These are phyloP conservation scores for Glareola pratincola DNA, from an alignment of 2,113 vertebrate genomes.

Conservation along the genomic window DNA sequence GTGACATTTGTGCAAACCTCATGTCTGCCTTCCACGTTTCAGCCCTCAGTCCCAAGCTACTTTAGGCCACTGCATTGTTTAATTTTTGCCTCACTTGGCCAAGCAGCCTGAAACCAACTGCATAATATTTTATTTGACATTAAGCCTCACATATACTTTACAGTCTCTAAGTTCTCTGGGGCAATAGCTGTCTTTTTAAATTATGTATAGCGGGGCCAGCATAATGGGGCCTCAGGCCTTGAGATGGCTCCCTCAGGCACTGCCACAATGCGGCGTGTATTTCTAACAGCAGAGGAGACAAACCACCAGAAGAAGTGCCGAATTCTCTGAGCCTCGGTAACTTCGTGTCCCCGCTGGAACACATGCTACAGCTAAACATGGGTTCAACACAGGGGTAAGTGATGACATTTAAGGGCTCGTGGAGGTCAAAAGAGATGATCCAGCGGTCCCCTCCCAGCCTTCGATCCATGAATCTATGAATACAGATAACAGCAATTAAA, in stretches of 20 bases:
- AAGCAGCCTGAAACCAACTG: not conserved
- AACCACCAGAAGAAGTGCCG: not conserved
- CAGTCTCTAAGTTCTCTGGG: not conserved
- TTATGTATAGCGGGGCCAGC: not conserved
- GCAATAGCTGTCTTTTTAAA: slow-evolving; percentile 11
- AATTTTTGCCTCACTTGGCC: slow-evolving; percentile 5
- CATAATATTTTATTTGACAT: slow-evolving; percentile 14
- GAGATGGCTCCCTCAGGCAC: not conserved
- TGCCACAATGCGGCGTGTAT: not conserved
- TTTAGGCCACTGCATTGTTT: not conserved
- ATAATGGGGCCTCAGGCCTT: not conserved
- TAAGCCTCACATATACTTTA: not conserved
- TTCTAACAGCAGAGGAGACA: not conserved
- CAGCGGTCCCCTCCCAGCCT: not conserved
- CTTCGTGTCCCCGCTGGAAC: not conserved
- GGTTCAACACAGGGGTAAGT: not conserved
- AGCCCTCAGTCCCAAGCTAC: not conserved
- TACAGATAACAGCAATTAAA: not conserved
- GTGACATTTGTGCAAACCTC: not conserved
- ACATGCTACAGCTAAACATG: not conserved
- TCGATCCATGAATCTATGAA: slow-evolving; percentile 16
- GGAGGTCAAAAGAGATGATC: slow-evolving; percentile 22
- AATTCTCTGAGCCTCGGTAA: not conserved
- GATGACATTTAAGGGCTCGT: not conserved
- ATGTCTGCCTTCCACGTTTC: not conserved